Conservation (phyloP, 2,888 invertebrate species). For the Cataglyphis cursor region DNA sequence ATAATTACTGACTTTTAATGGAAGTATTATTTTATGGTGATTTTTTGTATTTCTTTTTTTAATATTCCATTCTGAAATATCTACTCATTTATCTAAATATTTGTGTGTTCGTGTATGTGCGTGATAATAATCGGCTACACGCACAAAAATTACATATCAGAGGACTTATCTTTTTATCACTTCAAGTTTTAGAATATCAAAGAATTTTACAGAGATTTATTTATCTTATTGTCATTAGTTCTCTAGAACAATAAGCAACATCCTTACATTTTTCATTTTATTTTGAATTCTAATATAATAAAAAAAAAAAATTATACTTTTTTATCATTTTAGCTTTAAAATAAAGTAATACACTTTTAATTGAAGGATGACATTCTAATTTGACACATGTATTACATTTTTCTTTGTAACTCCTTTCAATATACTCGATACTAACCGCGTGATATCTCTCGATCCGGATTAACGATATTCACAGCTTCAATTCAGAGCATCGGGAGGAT, state of each 20-base stretch:
- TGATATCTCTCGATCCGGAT: slow-evolving; percentile 1
- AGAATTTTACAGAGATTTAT: neutral
- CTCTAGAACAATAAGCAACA: neutral
- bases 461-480: slow-evolving; percentile 65
- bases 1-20: neutral
- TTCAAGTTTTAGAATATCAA: neutral
- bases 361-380: neutral
- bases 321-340: neutral
- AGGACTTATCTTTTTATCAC: neutral
- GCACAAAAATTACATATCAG: neutral
- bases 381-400: neutral
- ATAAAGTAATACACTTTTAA: neutral
- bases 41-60: neutral
- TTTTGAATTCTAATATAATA: neutral
- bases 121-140: neutral
- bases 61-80: neutral
- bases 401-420: neutral
- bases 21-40: neutral
- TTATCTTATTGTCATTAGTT: slow-evolving; percentile 1
- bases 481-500: slow-evolving; percentile 66
- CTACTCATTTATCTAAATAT: neutral
- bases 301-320: neutral
- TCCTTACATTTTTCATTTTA: slow-evolving; percentile 2
- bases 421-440: neutral
- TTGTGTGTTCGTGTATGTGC: neutral